Evolutionary conservation across 2,113 vertebrate species (phyloP).

Genomic region (Neofelis nebulosa): DNA sequence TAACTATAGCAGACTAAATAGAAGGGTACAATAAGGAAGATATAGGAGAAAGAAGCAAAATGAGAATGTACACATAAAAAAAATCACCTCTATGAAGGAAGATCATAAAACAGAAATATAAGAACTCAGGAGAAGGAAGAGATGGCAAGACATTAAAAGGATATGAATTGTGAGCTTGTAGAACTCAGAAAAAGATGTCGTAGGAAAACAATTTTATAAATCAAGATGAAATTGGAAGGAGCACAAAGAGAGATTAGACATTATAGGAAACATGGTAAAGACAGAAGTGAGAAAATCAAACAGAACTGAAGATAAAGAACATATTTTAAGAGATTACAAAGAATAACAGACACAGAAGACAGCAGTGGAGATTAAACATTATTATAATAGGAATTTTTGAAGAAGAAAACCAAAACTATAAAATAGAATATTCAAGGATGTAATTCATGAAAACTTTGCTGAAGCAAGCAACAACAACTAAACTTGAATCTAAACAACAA

Average conservation of each 20-base stretch:
- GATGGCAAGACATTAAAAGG: not conserved
- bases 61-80: not conserved
- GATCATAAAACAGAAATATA: not conserved
- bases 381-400: not conserved
- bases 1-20: not conserved
- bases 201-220: not conserved
- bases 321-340: not conserved
- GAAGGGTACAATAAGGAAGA: not conserved
- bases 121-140: not conserved
- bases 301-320: not conserved
- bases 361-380: not conserved
- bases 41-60: not conserved
- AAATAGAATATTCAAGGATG: not conserved
- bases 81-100: not conserved
- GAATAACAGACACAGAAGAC: not conserved
- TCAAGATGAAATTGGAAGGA: slow-evolving; percentile 12
- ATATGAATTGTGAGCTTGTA: slow-evolving; percentile 2
- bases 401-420: not conserved
- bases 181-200: not conserved
- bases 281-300: slow-evolving; percentile 3
- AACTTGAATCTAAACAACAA: not conserved
- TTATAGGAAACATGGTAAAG: not conserved
- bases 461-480: not conserved
- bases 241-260: not conserved
- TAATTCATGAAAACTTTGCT: not conserved